Conservation (phyloP, 2,797 vertebrate species). For the Enteromius thamalakanensis region DNA sequence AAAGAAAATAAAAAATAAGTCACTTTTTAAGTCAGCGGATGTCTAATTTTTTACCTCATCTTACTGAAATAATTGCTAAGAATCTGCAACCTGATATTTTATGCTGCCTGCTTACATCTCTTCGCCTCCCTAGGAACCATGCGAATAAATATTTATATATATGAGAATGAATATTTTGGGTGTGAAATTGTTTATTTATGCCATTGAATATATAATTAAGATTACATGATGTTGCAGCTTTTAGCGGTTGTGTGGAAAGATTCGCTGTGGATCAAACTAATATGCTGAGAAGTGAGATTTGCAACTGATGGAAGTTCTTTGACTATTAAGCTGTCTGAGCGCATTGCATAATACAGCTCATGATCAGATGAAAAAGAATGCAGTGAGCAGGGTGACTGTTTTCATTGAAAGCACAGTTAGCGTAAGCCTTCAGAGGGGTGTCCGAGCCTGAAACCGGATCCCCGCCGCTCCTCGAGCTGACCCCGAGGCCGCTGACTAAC, state of each 20-base stretch:
- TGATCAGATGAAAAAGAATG: slow-evolving; percentile 75
- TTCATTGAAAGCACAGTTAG: slow-evolving; percentile 79
- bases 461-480: slow-evolving; percentile 45
- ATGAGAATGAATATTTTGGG: slow-evolving; percentile 77
- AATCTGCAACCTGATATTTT: slow-evolving; percentile 79
- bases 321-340: slow-evolving; percentile 73
- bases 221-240: slow-evolving; percentile 76
- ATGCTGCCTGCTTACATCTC: slow-evolving; percentile 73
- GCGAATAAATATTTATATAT: slow-evolving; percentile 83
- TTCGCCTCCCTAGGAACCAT: slow-evolving; percentile 71
- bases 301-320: slow-evolving; percentile 75
- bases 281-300: slow-evolving; percentile 73
- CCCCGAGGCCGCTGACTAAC: slow-evolving; percentile 60
- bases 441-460: slow-evolving; percentile 76
- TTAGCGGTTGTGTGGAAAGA: slow-evolving; percentile 72
- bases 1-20: slow-evolving; percentile 65
- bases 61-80: slow-evolving; percentile 80
- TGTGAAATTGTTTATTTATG: slow-evolving; percentile 82
- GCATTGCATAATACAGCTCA: slow-evolving; percentile 77
- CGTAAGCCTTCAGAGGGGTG: slow-evolving; percentile 71
- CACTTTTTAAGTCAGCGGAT: slow-evolving; percentile 71
- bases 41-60: slow-evolving; percentile 79
- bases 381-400: slow-evolving; percentile 69
- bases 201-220: slow-evolving; percentile 82
- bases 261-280: slow-evolving; percentile 76